Conservation (phyloP, 2,888 invertebrate genomes). For the Chymomyza caudatula region DNA sequence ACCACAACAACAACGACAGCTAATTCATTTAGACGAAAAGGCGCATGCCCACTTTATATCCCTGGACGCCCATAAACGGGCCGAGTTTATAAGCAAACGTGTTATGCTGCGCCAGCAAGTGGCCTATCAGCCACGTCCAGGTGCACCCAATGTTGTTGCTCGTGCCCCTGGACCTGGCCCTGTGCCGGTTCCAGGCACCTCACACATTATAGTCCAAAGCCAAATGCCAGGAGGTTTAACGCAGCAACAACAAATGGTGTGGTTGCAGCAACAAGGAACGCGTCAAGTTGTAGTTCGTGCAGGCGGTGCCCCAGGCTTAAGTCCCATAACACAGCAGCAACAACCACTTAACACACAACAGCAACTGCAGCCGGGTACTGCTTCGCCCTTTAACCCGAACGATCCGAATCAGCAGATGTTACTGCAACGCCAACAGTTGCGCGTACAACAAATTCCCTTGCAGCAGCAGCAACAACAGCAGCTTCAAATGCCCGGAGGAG, state of each 20-base stretch:
- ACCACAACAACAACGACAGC: slow-evolving; percentile 81
- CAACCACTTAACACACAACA: slow-evolving; percentile 48
- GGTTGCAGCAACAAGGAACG: slow-evolving; percentile 84
- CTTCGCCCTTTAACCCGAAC: slow-evolving; percentile 67
- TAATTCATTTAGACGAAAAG: slow-evolving; percentile 89
- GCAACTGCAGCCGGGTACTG: slow-evolving; percentile 45
- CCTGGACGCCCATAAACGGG: slow-evolving; percentile 88
- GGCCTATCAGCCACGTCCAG: slow-evolving; percentile 75
- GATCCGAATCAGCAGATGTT: slow-evolving; percentile 77
- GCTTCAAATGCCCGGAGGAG: slow-evolving; percentile 40
- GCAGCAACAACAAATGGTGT: slow-evolving; percentile 83
- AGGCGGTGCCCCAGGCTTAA: slow-evolving; percentile 74
- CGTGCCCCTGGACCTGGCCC: slow-evolving; percentile 78
- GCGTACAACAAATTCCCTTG: slow-evolving; percentile 74
- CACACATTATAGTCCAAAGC: slow-evolving; percentile 84
- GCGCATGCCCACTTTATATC: slow-evolving; percentile 91
- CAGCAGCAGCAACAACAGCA: slow-evolving; percentile 55
- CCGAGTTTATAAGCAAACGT: slow-evolving; percentile 87
- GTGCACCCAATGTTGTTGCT: slow-evolving; percentile 78
- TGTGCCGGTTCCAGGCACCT: slow-evolving; percentile 57
- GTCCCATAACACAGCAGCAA: slow-evolving; percentile 70
- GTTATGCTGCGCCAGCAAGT: slow-evolving; percentile 81
- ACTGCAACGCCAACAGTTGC: slow-evolving; percentile 74
- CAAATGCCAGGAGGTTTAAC: slow-evolving; percentile 83
- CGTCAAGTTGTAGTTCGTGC: slow-evolving; percentile 81